These are phyloP conservation scores for Connochaetes taurinus DNA, from an alignment of 2,113 vertebrate species.

Conservation along the genomic window DNA sequence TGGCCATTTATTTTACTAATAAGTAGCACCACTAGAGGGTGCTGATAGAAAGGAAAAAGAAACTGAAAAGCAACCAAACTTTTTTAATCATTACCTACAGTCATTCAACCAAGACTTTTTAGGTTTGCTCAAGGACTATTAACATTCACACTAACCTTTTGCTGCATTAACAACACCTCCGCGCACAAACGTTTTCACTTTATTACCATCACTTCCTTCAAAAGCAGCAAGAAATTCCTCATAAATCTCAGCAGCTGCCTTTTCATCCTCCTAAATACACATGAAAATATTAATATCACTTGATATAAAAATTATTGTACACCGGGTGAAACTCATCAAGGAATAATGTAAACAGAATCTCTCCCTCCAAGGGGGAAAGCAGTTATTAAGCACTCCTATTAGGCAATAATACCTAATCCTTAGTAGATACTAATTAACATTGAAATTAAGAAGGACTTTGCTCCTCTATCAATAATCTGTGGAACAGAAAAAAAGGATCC, in stretches of 20 bases:
- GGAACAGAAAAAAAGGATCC: not conserved
- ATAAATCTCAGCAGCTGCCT: conserved; percentile 98
- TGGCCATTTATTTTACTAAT: not conserved
- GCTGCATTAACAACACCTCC: conserved; percentile 96
- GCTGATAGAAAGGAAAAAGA: not conserved
- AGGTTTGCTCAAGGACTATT: not conserved
- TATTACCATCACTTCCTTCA: conserved; percentile 94
- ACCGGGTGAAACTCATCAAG: not conserved
- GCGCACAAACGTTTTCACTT: conserved; percentile 98
- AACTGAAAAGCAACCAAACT: not conserved
- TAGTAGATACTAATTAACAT: not conserved
- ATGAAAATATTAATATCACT: conserved; percentile 66
- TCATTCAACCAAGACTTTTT: not conserved
- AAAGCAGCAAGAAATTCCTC: conserved; percentile 99
- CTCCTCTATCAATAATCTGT: not conserved
- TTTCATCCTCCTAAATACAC: conserved; percentile 93
- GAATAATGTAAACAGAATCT: not conserved
- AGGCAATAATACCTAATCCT: not conserved
- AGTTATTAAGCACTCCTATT: not conserved
- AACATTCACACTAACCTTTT: conserved; percentile 85
- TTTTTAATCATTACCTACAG: not conserved
- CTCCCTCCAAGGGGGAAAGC: not conserved
- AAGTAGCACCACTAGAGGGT: conserved; percentile 52
- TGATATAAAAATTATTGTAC: not conserved
- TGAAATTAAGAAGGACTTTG: not conserved